Evolutionary conservation across 2,888 invertebrate genomes (phyloP).

Genomic region (Tachystola acroxantha): DNA sequence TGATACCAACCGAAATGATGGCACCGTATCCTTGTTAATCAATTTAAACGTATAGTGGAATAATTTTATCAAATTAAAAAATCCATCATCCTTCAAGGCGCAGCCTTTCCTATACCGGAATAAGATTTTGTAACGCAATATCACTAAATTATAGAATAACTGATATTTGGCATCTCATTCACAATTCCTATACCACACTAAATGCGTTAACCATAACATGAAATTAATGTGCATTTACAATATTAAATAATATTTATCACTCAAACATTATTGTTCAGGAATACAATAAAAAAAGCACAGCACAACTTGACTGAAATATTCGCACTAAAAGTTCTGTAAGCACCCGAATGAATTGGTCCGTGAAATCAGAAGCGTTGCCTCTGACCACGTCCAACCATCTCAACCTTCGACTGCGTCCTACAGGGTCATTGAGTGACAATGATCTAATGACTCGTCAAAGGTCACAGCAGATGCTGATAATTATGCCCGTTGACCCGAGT

Average conservation of each 20-base stretch:
- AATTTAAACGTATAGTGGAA: constrained; percentile 1
- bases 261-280: constrained; percentile 43
- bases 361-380: constrained; percentile 11
- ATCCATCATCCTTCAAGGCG: constrained; percentile 20
- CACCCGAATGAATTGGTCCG: constrained; percentile 20
- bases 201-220: constrained; percentile 31
- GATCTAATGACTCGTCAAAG: constrained; percentile 2
- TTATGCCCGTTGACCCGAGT: too few relatives aligned
- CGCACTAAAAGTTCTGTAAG: constrained; percentile 25
- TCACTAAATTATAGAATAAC: constrained; percentile 37
- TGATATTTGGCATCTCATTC: constrained; percentile 73
- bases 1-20: constrained; percentile 31
- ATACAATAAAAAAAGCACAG: constrained; percentile 46
- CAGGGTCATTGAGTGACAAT: constrained; percentile 2
- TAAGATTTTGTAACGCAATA: constrained; percentile 30
- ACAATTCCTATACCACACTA: constrained; percentile 49
- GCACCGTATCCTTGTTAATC: constrained; percentile 29
- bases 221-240: constrained; percentile 26
- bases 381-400: background rate
- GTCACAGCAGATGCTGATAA: constrained; percentile 1
- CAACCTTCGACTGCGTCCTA: constrained; percentile 1
- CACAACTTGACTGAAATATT: constrained; percentile 48
- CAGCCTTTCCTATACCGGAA: constrained; percentile 45
- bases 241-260: constrained; percentile 42
- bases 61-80: background rate